These are phyloP conservation scores for Drosophila borborema DNA, from an alignment of 2,888 invertebrate species.

Conservation along the genomic window DNA sequence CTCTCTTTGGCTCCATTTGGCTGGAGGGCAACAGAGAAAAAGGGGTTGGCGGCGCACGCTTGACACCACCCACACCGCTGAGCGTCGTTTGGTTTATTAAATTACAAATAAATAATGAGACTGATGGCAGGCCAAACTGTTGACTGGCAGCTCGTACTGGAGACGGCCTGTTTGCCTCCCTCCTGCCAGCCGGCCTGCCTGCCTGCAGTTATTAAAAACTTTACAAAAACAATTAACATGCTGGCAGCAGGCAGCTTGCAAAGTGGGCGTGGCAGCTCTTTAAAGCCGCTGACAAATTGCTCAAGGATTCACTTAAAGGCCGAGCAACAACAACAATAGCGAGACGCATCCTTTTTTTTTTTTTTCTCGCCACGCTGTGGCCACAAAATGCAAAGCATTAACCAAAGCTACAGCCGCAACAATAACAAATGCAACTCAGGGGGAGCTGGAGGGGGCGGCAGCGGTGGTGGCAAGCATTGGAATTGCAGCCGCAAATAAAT, in stretches of 20 bases:
- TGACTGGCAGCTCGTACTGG: constrained; percentile 51
- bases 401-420: constrained; percentile 75
- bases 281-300: constrained; percentile 68
- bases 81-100: constrained; percentile 72
- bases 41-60: constrained; percentile 10
- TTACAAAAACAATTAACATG: constrained; percentile 78
- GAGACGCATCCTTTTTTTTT: constrained; percentile 30
- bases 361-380: constrained; percentile 47
- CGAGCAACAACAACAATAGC: constrained; percentile 3
- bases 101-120: constrained; percentile 82
- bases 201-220: constrained; percentile 79
- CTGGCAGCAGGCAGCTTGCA: constrained; percentile 36
- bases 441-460: neutral
- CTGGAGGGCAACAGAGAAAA: neutral
- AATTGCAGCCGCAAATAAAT: constrained; percentile 77
- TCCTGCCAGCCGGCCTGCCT: constrained; percentile 24
- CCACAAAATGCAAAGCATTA: constrained; percentile 77
- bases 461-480: constrained; percentile 44
- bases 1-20: neutral
- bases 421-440: constrained; percentile 67
- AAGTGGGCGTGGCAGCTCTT: constrained; percentile 13
- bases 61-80: constrained; percentile 10
- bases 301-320: constrained; percentile 55
- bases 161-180: constrained; percentile 2
- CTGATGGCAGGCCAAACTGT: constrained; percentile 71